Evolutionary conservation across 2,797 vertebrate genomes (phyloP), one percentile per base, ranked within the genome.

Genomic region (Acanthornis magna): DNA sequence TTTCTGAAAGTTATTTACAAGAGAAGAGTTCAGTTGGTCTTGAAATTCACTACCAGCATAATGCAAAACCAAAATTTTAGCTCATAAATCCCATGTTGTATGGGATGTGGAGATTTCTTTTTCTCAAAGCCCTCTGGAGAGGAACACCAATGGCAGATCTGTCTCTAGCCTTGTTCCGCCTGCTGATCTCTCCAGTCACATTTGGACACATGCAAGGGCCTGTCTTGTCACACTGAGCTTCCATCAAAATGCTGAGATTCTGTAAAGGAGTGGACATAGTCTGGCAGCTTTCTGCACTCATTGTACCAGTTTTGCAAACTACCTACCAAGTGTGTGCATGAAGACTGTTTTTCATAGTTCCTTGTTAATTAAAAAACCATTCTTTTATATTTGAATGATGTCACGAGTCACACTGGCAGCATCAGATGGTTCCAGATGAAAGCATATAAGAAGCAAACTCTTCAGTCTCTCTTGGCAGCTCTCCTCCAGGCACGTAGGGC

Each of bases 401-500:
- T 48, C 2, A 34, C 55, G 42, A 71, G 14, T 71, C 47, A 47
- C 38, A 32, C 6, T 14, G 11, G 22, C 3, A 27, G n/a, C 51
- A 38, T 71, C 10, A 45, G 29, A 9, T 58, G 17, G 20, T 30
- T 71, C 30, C 45, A 47, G 10, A 10, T 47, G n/a, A n/a, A 42
- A 42, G 21, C 29, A 27, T 45, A 13, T 45, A 58, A 26, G 9
- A 63, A 11, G 17, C 29, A 57, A 71, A 34, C 9, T 58, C n/a
- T 65, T 65, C 21, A 40, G 29, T 34, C 45, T 4, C 62, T 38
- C 63, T 40, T 83, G 36, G 10, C 38, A 77, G 17, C 38, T 57
- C 25, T 65, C 25, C 9, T 27, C 18, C n/a, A 58, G 20, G 8
- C n/a, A 29, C 0, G 0, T 1, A 51, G 57, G 25, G 8, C 12